Evolutionary conservation across 2,113 vertebrate genomes (phyloP), one percentile per base, ranked within the genome.

Genomic region (Mormoops blainvillei): DNA sequence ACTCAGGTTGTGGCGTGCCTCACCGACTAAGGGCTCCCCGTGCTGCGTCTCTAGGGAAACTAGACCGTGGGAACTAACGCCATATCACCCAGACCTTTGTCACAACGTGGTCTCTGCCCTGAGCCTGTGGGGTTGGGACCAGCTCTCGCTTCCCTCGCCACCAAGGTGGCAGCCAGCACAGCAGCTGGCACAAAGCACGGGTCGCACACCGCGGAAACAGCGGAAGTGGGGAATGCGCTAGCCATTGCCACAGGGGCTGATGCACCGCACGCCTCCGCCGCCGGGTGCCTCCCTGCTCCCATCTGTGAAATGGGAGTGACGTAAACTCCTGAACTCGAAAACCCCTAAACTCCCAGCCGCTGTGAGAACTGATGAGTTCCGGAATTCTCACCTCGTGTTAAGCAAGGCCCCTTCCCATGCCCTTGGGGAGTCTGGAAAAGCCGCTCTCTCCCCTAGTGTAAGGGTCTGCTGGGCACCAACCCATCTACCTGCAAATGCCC

Each of bases 161-260:
- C 12, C 58, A 24, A 0, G 20, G 28, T 6, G n/a, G 65, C 24
- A 86, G 68, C 36, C 18, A 48, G 4, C 74, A n/a, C 2, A 33
- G 56, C 5, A 18, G 7, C 26, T 4, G 19, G 22, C 19, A 38
- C 58, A 56, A 26, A 58, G 45, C 16, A 20, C 15, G 89, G 14
- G 45, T 31, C 22, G 20, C 0, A 0, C 0, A 1, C 10, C 38
- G 9, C 12, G 19, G n/a, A n/a, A n/a, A n/a, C n/a, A n/a, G n/a
- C n/a, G n/a, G n/a, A n/a, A n/a, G n/a, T n/a, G n/a, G n/a, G n/a
- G n/a, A n/a, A n/a, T n/a, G n/a, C n/a, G n/a, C n/a, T n/a, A n/a
- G n/a, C n/a, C n/a, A n/a, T n/a, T n/a, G n/a, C n/a, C n/a, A n/a
- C n/a, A n/a, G n/a, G n/a, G n/a, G n/a, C n/a, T 1, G 10, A 52